Evolutionary conservation across 1,140 invertebrate species (phyloP), one percentile per base, ranked within the genome.

Genomic region (Mamestra configurata): DNA sequence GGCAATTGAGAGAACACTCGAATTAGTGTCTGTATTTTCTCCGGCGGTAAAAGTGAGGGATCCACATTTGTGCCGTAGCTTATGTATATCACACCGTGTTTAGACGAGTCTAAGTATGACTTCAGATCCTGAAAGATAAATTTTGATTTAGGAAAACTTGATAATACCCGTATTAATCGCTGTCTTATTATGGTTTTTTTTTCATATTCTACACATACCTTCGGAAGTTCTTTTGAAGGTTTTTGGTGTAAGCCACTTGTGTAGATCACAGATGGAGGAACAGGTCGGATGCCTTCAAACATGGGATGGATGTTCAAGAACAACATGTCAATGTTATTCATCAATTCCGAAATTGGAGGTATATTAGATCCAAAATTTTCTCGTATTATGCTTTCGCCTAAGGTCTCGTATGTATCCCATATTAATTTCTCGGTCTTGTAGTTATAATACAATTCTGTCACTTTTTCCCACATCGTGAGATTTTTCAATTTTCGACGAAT

Each of bases 271-370:
- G 35, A 18, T 11, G 61, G 61, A 4, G 61, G 61, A 43, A 66
- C 61, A 43, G 61, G 61, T 43, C 68, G 20, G 15, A 51, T 51
- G 6, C 24, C 46, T 31, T 51, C 68, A 49, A 49, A 71, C 27
- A 75, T 20, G 6, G 71, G 71, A 59, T 75, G 31, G n/a, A 59
- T 8, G 22, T 75, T 75, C 18, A 75, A 40, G 11, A 75, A 75
- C 18, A 59, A 0, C 51, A 75, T 75, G 18, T 95, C 95, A 0
- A 95, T 87, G 86, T 95, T 40, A 61, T 88, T 89, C 46, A 92
- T 87, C 15, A 96, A 85, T 66, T 95, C 92, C 4, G 84, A 81
- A n/a, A 96, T 31, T 15, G 84, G 68, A 0, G 95, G 93, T 27
- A 90, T 79, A 66, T 92, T 82, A 0, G 82, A 22, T 4, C 93